Evolutionary conservation across 1,140 invertebrate genomes (phyloP), one percentile per base, ranked within the genome.

Genomic region (Drosophila equinoxialis): DNA sequence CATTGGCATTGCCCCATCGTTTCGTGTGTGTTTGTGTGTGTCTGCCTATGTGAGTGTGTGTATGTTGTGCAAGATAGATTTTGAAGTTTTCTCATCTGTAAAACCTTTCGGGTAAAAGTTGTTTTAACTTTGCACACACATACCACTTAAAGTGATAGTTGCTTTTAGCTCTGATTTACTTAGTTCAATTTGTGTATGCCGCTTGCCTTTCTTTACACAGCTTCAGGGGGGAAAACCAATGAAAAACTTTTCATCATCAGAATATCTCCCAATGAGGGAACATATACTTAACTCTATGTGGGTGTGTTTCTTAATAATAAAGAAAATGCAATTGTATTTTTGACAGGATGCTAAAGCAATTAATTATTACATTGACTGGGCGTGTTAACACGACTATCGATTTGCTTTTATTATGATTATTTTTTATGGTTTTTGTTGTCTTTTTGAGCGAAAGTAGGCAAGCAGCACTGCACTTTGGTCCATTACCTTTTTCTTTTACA

Each of bases 61-160:
- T 37, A 75, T 58, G 65, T 73, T 68, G 35, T 39, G 37, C 37
- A 70, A 77, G 74, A 74, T 76, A 76, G 70, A 77, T 74, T 77
- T 61, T 74, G 59, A 71, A 60, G 70, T 72, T 42, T 76, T 42
- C 42, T 23, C 60, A 77, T 77, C 76, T 77, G 74, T 51, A 77
- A 77, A 77, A 77, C 74, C 77, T 77, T 77, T 77, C 68, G 75
- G 68, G 75, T 77, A 77, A 77, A 77, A 77, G 75, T 77, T 77
- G 75, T 77, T 77, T 55, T 35, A 51, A 51, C 45, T 48, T 17
- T 17, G 60, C 69, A 68, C 74, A 77, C 77, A 77, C 75, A 45
- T 20, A 51, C 45, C 45, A 51, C 45, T 77, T 68, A 77, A 77
- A 77, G 75, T 77, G 75, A 77, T 77, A 77, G 75, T 77, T 77